phyloP scores from a whole-genome alignment of 2,113 vertebrate genomes.

The Dendrocopos noguchii region DNA sequence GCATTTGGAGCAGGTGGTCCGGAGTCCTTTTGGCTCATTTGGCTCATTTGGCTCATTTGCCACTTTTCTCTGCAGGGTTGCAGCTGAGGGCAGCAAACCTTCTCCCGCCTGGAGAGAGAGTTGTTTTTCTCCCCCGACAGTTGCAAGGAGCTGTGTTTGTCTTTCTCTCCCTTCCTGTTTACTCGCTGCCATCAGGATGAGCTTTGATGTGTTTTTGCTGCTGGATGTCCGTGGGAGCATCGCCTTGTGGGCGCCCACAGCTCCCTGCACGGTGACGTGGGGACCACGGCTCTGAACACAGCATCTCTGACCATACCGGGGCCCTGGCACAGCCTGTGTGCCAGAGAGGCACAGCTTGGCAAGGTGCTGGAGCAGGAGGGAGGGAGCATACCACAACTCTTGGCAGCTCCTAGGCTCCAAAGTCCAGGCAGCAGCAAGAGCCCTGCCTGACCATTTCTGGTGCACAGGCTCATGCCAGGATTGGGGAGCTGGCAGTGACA shows the following conservation, averaged over 20 bases:
- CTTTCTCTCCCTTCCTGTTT: slow-evolving; percentile 70
- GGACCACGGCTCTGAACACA: fast-evolving
- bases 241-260: neutral
- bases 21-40: neutral
- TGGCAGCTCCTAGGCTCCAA: neutral
- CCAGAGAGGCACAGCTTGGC: neutral
- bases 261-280: neutral
- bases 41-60: slow-evolving; percentile 23
- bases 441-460: neutral
- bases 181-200: slow-evolving; percentile 34
- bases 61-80: neutral
- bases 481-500: fast-evolving
- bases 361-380: neutral
- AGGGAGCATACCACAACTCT: neutral
- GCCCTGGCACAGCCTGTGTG: fast-evolving
- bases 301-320: neutral
- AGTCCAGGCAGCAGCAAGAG: neutral
- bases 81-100: slow-evolving; percentile 20
- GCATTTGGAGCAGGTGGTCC: neutral
- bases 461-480: neutral
- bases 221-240: neutral
- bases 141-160: slow-evolving; percentile 47
- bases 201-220: slow-evolving; percentile 63
- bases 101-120: neutral
- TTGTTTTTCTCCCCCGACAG: slow-evolving; percentile 27